Evolutionary conservation across 2,113 vertebrate species (phyloP), one percentile per base, ranked within the genome.

Genomic region (Trematomus loennbergii): DNA sequence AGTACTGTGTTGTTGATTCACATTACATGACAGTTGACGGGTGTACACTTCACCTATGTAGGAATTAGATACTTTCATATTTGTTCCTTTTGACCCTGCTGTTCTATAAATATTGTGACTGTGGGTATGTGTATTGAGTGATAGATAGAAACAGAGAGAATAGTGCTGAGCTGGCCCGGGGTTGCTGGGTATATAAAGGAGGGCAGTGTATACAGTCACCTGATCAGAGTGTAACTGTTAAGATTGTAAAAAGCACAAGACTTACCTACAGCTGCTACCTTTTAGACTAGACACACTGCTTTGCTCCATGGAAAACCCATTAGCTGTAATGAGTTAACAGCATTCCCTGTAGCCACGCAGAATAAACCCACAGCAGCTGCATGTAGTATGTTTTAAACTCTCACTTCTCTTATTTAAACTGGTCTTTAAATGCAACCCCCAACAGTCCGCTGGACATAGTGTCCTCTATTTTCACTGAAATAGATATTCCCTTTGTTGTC

Each of bases 401-500:
- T 65, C 59, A 15, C 65, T 77, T 81, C 57, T 78, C 62, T 82
- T 85, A 86, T 89, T 93, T 82, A 92, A 95, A 89, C 67, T 52
- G 58, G 76, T 79, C 87, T 90, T 87, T 89, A 84, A 91, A 92
- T 73, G 84, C 87, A 81, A 82, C 78, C 60, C 52, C 78, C 78
- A 46, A 33, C 72, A 59, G 72, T 85, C 81, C 81, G 89, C 66
- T 87, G 89, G 93, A 92, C 87, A 83, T 79, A 90, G 90, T 84
- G 87, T 92, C 86, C 87, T 91, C 92, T 90, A 87, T 93, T 94
- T 90, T 89, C 92, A 90, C 89, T 86, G 91, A 94, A 95, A 94
- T 92, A 95, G 92, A 95, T 94, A 94, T 94, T 94, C 92, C 91
- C 92, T 90, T 89, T 95, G 93, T 95, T 95, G 93, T 95, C 94